Evolutionary conservation across 2,797 vertebrate species (phyloP), one percentile per base, ranked within the genome.

Genomic region (Buceros bicornis): DNA sequence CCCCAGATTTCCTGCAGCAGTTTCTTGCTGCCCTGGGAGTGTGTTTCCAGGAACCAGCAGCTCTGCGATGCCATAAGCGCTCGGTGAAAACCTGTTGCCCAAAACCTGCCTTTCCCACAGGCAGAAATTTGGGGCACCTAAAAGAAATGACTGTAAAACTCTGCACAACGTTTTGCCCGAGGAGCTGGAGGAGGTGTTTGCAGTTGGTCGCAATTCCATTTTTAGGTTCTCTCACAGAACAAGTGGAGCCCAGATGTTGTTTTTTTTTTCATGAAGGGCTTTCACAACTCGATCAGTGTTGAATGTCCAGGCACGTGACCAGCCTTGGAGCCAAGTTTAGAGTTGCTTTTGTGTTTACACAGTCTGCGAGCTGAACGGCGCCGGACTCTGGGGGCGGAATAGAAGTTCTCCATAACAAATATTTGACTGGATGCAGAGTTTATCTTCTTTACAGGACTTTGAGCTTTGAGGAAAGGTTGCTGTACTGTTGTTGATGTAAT

Each of bases 381-480:
- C 25, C n/a, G 33, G 16, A 77, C 53, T 57, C 69, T 72, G 60
- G 22, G 61, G 51, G 50, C 20, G 53, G 37, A 76, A 62, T 35
- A 51, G 45, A 91, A 87, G 53, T 72, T 70, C 69, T 93, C 89
- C 70, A 65, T 61, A 45, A 74, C 73, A 94, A 95, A 94, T 95
- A 94, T 91, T 95, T 96, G 82, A 78, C 54, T 90, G 66, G 8
- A 66, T 86, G 77, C 25, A 31, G 4, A 35, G 45, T 90, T 95
- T 86, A 89, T 93, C 84, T 91, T 65, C 60, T 60, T 86, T 83
- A 40, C 66, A 90, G 86, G 70, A 96, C 93, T 89, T 94, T 94
- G 89, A 90, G 77, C 87, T 94, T 83, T 43, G 28, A 70, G 26
- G 54, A 53, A 50, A 60, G 17, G 26, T 74, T 81, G 53, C 72